These are phyloP conservation scores for Gallinago undulata DNA, from an alignment of 2,113 vertebrate species.

Conservation along the genomic window DNA sequence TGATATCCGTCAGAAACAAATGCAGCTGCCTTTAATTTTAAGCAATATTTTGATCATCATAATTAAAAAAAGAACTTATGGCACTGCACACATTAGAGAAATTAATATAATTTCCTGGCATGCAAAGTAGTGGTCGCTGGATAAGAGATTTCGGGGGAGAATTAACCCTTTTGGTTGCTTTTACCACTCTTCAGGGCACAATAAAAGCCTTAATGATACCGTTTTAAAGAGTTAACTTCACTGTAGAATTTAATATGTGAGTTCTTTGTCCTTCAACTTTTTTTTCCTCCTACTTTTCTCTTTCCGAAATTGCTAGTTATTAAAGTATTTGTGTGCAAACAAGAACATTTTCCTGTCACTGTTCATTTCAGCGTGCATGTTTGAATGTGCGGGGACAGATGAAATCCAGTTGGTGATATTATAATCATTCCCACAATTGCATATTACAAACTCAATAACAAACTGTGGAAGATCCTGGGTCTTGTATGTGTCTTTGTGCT, in stretches of 20 bases:
- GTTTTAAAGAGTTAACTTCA: not conserved
- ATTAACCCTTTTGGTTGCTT: not conserved
- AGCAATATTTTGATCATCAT: slow-evolving; percentile 83
- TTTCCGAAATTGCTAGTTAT: slow-evolving; percentile 66
- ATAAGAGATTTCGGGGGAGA: not conserved
- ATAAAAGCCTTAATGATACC: not conserved
- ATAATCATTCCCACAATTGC: slow-evolving; percentile 36
- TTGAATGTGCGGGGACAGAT: slow-evolving; percentile 23
- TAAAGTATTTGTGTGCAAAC: slow-evolving; percentile 72
- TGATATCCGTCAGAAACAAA: slow-evolving; percentile 75
- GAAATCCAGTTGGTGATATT: slow-evolving; percentile 57
- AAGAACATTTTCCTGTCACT: slow-evolving; percentile 70
- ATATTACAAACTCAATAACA: slow-evolving; percentile 31
- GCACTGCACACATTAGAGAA: slow-evolving; percentile 64
- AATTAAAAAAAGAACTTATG: slow-evolving; percentile 79
- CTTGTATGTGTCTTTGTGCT: not conserved
- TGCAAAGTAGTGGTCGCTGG: not conserved
- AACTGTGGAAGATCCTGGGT: not conserved
- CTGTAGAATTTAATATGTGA: not conserved
- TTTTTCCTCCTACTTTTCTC: not conserved
- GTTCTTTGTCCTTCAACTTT: slow-evolving; percentile 49
- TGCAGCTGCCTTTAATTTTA: slow-evolving; percentile 80
- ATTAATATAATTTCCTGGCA: slow-evolving; percentile 72
- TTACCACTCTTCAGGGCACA: not conserved
- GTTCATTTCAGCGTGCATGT: not conserved